Percentiles rank a stretch among this genome's conserved stretches.
Conservation (phyloP, 2,113 vertebrate species). For the Athene cunicularia region DNA sequence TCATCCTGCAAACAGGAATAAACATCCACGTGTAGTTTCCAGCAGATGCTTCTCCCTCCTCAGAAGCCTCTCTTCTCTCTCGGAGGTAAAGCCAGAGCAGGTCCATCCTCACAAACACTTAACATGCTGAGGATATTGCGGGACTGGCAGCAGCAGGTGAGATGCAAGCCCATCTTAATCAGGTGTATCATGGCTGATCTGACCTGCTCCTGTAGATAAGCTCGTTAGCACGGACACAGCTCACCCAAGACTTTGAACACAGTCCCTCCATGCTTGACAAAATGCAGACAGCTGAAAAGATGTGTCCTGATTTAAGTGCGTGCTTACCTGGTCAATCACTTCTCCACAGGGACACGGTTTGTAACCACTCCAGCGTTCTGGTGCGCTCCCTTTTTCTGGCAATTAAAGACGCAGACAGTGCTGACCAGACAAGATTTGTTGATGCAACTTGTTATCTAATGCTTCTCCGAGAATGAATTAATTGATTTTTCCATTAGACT, state of each 20-base stretch:
- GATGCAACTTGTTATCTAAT: not conserved
- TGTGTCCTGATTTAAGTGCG: not conserved
- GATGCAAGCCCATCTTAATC: not conserved
- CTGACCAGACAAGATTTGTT: not conserved
- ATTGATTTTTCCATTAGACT: not conserved
- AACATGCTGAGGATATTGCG: rapidly evolving
- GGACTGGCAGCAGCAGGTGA: not conserved
- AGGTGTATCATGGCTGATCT: not conserved
- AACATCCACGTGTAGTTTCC: not conserved
- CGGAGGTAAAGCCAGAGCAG: not conserved
- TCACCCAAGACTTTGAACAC: not conserved
- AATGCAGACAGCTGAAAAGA: not conserved
- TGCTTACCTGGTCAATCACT: not conserved
- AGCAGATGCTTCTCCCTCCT: not conserved
- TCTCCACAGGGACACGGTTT: rapidly evolving
- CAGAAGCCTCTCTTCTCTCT: not conserved
- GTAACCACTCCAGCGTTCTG: rapidly evolving
- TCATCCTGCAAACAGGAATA: not conserved
- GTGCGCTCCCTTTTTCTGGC: not conserved
- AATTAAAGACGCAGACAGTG: not conserved
- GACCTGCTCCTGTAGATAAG: not conserved
- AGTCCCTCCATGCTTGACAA: not conserved
- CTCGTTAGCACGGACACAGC: not conserved
- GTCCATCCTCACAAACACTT: not conserved
- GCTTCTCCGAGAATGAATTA: not conserved